These are phyloP conservation scores for Ceratoteleas bidentatus DNA, from an alignment of 1,140 invertebrate species.

Conservation along the genomic window DNA sequence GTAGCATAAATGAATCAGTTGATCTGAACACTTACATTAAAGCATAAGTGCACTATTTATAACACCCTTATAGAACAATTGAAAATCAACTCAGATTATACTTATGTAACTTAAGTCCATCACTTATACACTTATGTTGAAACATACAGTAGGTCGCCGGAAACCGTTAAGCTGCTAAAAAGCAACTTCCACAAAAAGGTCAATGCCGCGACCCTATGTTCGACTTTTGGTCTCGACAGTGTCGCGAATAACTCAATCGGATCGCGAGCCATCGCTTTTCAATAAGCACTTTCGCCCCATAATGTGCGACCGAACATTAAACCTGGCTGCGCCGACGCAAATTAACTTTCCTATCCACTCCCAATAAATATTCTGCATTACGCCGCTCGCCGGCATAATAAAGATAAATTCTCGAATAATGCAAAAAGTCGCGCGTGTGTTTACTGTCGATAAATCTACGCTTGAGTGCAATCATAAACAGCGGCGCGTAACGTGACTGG, in stretches of 20 bases:
- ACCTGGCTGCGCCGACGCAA: slow-evolving; percentile 9
- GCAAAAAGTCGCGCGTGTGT: slow-evolving; percentile 33
- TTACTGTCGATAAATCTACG: slow-evolving; percentile 43
- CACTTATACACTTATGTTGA: too few species aligned
- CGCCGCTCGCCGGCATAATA: slow-evolving; percentile 32
- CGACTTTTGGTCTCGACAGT: background rate
- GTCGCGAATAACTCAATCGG: slow-evolving; percentile 18
- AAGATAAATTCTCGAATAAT: slow-evolving; percentile 43
- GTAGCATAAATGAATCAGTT: too few species aligned
- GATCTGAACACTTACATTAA: too few species aligned
- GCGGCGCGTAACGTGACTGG: slow-evolving; percentile 20
- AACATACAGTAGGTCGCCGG: too few species aligned
- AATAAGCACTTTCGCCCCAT: slow-evolving; percentile 34
- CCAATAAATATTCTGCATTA: slow-evolving; percentile 36
- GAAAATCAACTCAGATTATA: background rate
- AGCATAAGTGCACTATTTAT: too few species aligned
- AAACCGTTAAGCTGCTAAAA: background rate
- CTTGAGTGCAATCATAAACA: slow-evolving; percentile 33
- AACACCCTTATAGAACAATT: too few species aligned
- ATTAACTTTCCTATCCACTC: slow-evolving; percentile 19
- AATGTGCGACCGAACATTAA: slow-evolving; percentile 13
- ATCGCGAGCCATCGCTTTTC: slow-evolving; percentile 5
- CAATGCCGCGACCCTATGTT: too few species aligned
- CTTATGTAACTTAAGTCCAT: background rate
- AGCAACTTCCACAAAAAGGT: background rate